These are phyloP conservation scores for Coptodon bakossiorum DNA, from an alignment of 2,113 vertebrate genomes.

Conservation along the genomic window DNA sequence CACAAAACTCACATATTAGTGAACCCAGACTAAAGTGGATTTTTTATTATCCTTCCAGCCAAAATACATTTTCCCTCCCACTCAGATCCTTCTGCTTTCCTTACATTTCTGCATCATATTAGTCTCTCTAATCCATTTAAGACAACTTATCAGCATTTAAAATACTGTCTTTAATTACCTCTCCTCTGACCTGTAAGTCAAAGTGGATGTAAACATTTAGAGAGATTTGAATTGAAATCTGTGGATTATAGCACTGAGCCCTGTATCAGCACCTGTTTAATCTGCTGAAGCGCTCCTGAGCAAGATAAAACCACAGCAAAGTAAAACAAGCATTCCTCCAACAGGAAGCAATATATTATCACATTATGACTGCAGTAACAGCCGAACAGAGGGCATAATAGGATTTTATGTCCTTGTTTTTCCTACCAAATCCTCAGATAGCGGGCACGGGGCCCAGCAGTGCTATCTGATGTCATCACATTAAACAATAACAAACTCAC, in stretches of 20 bases:
- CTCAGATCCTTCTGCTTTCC: neutral
- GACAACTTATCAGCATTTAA: neutral
- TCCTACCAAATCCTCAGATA: constrained; percentile 4
- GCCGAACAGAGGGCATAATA: constrained; percentile 1
- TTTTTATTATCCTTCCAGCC: neutral
- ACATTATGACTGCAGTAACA: constrained; percentile 36
- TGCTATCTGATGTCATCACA: constrained; percentile 56
- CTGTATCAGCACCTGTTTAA: neutral
- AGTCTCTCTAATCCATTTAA: neutral
- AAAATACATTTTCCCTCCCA: neutral
- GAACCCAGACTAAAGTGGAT: neutral
- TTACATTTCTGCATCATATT: neutral
- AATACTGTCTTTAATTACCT: neutral
- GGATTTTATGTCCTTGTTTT: constrained; percentile 44
- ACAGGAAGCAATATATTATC: constrained; percentile 56
- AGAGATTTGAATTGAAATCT: neutral
- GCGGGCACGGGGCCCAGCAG: neutral
- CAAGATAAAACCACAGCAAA: neutral
- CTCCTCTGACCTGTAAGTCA: neutral
- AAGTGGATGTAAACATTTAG: neutral
- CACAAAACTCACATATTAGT: neutral
- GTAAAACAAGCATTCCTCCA: constrained; percentile 6
- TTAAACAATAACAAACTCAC: constrained; percentile 50
- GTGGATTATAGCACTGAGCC: neutral
- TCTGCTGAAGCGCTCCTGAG: constrained; percentile 9